Evolutionary conservation across 2,113 vertebrate genomes (phyloP), one percentile per base, ranked within the genome.

Genomic region (Bufo gargarizans): DNA sequence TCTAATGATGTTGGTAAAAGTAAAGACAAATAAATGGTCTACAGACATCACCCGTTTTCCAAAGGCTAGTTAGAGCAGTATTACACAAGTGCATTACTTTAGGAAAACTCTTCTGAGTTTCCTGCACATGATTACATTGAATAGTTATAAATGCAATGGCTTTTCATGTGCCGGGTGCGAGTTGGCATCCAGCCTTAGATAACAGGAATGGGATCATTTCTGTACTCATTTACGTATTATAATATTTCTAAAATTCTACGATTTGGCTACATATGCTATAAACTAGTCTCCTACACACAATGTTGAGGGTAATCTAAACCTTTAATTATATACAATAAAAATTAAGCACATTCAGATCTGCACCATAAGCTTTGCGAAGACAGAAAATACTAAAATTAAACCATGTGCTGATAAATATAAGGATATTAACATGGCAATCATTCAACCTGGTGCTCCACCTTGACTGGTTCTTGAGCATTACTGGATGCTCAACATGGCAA

Each of bases 241-340:
- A 74, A 47, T 74, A 74, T 17, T 74, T 45, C 47, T 45, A 71
- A 74, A 74, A 49, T 47, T 50, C 72, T 50, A 76, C 50, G 47
- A 17, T 19, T 76, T 20, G 72, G 72, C 72, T 50, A 47, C 72
- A 10, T 49, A 50, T 76, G 45, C 16, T 22, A 55, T 53, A 22
- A 22, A 17, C 50, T 78, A 22, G 19, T 55, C n/a, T 55, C 49
- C 77, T 78, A 78, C 50, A 78, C 7, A 50, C 20, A 17, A 50
- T 20, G 17, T 76, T 76, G 72, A 76, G 72, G 72, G 72, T 76
- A 76, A 76, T 47, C 47, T 76, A 76, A 76, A 19, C 45, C 72
- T 76, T 76, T 76, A 76, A 76, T 76, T 76, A 76, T 50, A 76
- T 47, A 47, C 17, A 76, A 50, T 50, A 76, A 76, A 74, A 76